These are phyloP conservation scores for Microcebus ravelobensis DNA, from an alignment of 2,113 vertebrate species.

Conservation along the genomic window DNA sequence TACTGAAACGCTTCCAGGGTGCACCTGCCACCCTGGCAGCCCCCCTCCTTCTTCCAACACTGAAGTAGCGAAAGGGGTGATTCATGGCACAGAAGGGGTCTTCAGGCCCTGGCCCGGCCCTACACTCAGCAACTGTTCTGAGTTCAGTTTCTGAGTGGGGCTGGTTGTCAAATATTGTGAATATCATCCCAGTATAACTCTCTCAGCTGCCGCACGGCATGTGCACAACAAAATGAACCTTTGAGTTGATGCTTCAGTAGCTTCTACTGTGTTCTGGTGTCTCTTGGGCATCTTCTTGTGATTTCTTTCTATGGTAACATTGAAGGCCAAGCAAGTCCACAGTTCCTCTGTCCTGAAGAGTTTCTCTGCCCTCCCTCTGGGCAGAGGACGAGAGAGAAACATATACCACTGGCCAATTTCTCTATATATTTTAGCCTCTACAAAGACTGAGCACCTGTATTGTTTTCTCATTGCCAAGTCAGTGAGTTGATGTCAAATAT, in stretches of 20 bases:
- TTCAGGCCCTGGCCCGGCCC: background rate
- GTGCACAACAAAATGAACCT: background rate
- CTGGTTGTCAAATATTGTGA: background rate
- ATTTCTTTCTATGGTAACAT: background rate
- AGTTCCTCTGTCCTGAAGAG: background rate
- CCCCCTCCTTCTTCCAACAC: background rate
- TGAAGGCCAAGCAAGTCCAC: background rate
- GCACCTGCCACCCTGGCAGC: background rate
- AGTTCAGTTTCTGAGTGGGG: background rate
- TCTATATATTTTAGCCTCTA: background rate
- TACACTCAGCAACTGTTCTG: background rate
- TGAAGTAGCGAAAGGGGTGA: background rate
- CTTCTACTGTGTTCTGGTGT: too few relatives aligned
- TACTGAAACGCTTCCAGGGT: too few relatives aligned
- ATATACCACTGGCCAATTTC: background rate
- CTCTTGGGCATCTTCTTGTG: background rate
- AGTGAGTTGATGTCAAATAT: background rate
- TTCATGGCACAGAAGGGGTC: background rate
- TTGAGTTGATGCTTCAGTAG: background rate
- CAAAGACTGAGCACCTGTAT: rapidly evolving
- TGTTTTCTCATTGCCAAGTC: background rate
- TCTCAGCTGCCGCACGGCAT: background rate
- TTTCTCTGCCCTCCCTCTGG: background rate
- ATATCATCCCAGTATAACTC: background rate
- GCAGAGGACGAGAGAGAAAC: background rate